Evolutionary conservation across 2,113 vertebrate species (phyloP).

Genomic region (Vulpes lagopus): DNA sequence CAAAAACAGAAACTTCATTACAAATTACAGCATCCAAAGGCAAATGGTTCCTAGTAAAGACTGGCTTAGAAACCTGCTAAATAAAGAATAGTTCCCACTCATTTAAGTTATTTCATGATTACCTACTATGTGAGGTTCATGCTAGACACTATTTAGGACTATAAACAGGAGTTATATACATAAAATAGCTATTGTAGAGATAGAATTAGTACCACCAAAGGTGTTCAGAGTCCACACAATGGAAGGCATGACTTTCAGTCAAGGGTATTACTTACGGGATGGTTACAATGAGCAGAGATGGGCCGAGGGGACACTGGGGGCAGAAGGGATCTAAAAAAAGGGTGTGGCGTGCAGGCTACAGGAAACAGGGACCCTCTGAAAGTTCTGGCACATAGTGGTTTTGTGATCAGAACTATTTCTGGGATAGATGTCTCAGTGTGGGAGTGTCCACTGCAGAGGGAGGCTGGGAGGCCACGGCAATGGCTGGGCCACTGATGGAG

Average conservation of each 20-base stretch:
- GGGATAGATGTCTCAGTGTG: not conserved
- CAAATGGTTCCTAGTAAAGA: not conserved
- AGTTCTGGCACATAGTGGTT: not conserved
- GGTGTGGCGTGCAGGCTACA: not conserved
- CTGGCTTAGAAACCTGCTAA: not conserved
- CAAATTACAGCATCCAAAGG: not conserved
- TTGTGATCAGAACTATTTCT: not conserved
- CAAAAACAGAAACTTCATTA: not conserved
- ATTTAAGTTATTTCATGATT: not conserved
- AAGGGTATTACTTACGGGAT: not conserved
- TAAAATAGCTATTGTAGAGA: not conserved
- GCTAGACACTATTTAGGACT: not conserved
- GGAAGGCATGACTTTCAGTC: not conserved
- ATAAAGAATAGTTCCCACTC: not conserved
- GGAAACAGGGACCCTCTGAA: not conserved
- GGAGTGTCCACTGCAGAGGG: rapidly evolving
- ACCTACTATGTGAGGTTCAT: not conserved
- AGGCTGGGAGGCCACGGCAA: not conserved
- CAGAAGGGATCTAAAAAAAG: not conserved
- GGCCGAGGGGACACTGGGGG: not conserved
- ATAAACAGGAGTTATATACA: not conserved
- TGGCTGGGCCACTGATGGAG: rapidly evolving
- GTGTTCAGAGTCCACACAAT: not conserved
- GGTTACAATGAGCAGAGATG: not conserved
- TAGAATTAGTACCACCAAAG: not conserved